Evolutionary conservation across 2,797 vertebrate species (phyloP).

Genomic region (Streptopelia turtur): DNA sequence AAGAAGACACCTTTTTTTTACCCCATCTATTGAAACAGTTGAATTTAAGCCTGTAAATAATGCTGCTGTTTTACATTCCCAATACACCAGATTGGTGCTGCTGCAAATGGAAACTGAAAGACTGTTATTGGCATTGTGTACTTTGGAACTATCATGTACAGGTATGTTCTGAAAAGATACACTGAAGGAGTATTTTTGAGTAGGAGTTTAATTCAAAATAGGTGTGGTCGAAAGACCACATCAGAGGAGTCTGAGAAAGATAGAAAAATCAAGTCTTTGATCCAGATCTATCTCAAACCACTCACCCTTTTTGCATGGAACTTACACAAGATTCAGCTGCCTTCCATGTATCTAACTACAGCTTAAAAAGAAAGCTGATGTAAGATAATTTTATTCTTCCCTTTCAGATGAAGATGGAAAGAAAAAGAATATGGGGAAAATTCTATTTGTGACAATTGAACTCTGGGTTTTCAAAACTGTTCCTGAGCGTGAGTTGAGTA

Average conservation of each 20-base stretch:
- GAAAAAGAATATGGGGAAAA: background rate
- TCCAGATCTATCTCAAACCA: background rate
- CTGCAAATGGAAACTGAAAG: background rate
- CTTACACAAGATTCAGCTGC: background rate
- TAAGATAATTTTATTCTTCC: background rate
- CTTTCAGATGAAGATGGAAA: background rate
- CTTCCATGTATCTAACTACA: background rate
- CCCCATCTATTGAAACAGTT: background rate
- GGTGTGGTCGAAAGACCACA: background rate
- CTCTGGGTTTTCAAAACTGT: constrained; percentile 6
- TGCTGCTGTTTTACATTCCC: background rate
- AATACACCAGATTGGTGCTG: background rate
- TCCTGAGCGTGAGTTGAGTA: background rate
- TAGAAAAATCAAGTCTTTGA: background rate
- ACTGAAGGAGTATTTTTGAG: background rate
- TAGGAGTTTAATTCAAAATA: background rate
- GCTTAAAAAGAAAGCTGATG: background rate
- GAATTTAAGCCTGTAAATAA: background rate
- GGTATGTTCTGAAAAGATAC: background rate
- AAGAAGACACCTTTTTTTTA: background rate
- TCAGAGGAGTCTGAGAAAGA: background rate
- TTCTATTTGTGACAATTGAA: background rate
- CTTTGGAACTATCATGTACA: background rate
- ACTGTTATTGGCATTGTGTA: background rate
- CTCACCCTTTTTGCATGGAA: background rate